Base-by-base conservation (phyloP, 1,140 invertebrate genomes). In the Pinna nobilis region DNA sequence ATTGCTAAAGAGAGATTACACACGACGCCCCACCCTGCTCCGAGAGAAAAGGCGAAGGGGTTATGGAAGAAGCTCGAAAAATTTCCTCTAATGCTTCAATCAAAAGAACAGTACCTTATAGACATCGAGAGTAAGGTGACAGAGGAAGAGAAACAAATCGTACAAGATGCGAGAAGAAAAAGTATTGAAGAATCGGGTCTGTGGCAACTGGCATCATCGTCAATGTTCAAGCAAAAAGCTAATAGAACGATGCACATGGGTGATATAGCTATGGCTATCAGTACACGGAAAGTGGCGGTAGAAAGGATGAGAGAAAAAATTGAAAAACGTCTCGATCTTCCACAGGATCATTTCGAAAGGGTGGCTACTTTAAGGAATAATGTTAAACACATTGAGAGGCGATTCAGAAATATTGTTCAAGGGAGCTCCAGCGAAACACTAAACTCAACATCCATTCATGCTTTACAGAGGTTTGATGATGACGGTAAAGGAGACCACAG, bases 281-380 rank as follows among this genome's bases (percentile, higher is more conserved):
- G 57, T n/a, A 50, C 66, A 32, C 74, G 67, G 51, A 53, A 74
- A 13, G 55, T 69, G 5, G 66, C 71, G 30, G 49, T 74, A 15
- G 67, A 65, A 44, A 69, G 65, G n/a, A 74, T 78, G 64, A 55
- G 63, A 53, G 18, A 78, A 41, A 74, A 70, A 49, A 79, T 82
- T 5, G 65, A 79, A 28, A 28, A 20, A 13, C 66, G 68, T 41
- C 30, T 82, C 7, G 71, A 80, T 32, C 49, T 82, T 53, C 78
- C 80, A 11, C 53, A 25, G 11, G 73, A 77, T 32, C 60, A 61
- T 39, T 66, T 79, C 18, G 60, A 39, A 13, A 47, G 80, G 11
- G 61, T 82, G 15, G 35, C 74, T 2, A 15, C 44, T 6, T 51
- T 82, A 11, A 77, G 68, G 23, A 59, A 74, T 13, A 82, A 82